Evolutionary conservation across 2,113 vertebrate species (phyloP).

Genomic region (Lophotis ruficrista): DNA sequence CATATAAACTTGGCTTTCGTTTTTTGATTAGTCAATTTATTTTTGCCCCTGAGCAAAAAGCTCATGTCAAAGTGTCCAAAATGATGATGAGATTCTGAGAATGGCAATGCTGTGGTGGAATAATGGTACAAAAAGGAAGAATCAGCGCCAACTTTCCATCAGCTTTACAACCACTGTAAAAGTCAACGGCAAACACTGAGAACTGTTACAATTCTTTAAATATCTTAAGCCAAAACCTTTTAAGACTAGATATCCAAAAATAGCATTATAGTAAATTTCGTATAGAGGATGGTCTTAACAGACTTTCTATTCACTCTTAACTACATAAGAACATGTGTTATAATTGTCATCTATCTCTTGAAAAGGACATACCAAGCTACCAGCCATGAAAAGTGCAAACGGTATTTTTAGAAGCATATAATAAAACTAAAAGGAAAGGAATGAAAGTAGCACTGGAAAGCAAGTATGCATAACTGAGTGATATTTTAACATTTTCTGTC

Average conservation of each 20-base stretch:
- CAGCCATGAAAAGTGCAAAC: neutral
- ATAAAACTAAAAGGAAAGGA: neutral
- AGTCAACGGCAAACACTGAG: conserved; percentile 13
- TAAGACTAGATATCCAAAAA: conserved; percentile 58
- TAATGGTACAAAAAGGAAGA: neutral
- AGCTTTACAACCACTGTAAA: conserved; percentile 48
- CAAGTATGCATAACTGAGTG: neutral
- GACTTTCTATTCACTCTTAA: neutral
- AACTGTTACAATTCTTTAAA: conserved; percentile 53
- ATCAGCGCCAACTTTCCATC: conserved; percentile 16
- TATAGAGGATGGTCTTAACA: neutral
- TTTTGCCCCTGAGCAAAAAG: conserved; percentile 24
- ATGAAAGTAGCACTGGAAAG: neutral
- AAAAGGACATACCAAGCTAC: conserved; percentile 28
- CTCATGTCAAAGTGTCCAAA: neutral
- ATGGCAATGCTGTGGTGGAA: neutral
- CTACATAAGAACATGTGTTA: neutral
- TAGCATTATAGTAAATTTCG: conserved; percentile 52
- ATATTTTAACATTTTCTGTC: neutral
- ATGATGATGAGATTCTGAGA: neutral
- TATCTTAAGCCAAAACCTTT: conserved; percentile 51
- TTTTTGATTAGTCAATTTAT: neutral
- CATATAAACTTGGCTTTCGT: neutral
- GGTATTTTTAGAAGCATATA: neutral
- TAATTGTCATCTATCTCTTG: neutral